These are phyloP conservation scores for Lydus trimaculatus DNA, from an alignment of 2,888 invertebrate genomes.

Conservation along the genomic window DNA sequence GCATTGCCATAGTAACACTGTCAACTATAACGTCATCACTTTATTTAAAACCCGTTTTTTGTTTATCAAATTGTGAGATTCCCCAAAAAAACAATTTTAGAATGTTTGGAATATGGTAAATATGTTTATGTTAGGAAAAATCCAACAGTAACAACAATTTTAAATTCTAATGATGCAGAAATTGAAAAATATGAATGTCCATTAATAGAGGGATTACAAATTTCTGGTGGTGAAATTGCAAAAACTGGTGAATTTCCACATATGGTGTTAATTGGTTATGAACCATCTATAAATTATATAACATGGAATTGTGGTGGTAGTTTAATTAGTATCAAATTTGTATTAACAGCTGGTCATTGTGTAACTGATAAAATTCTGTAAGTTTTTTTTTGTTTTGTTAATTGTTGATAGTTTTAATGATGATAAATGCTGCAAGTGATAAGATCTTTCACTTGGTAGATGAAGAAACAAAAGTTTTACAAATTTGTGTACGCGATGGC, in stretches of 20 bases:
- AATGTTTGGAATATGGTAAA: slow-evolving; percentile 60
- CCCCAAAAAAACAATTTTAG: no score
- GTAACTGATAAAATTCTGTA: slow-evolving; percentile 25
- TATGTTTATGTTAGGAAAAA: slow-evolving; percentile 35
- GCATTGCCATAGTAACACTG: no score
- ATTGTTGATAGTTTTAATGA: no score
- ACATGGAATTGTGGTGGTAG: slow-evolving; percentile 66
- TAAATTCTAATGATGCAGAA: background rate
- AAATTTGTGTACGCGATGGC: no score
- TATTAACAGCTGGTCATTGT: slow-evolving; percentile 71
- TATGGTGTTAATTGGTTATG: slow-evolving; percentile 57
- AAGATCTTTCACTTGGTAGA: no score
- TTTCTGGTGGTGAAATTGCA: slow-evolving; percentile 60
- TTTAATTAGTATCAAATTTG: slow-evolving; percentile 64
- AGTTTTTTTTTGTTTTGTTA: no score
- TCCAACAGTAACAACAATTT: background rate
- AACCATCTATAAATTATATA: slow-evolving; percentile 30
- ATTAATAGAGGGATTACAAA: no score
- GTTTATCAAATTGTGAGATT: no score
- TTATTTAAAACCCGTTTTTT: no score
- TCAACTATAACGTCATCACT: no score
- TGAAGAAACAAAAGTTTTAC: no score
- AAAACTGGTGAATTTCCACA: slow-evolving; percentile 66
- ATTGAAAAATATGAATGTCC: slow-evolving; percentile 54
- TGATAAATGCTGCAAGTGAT: no score